Evolutionary conservation across 1,140 invertebrate species (phyloP).

Genomic region (Anthonomus grandis): DNA sequence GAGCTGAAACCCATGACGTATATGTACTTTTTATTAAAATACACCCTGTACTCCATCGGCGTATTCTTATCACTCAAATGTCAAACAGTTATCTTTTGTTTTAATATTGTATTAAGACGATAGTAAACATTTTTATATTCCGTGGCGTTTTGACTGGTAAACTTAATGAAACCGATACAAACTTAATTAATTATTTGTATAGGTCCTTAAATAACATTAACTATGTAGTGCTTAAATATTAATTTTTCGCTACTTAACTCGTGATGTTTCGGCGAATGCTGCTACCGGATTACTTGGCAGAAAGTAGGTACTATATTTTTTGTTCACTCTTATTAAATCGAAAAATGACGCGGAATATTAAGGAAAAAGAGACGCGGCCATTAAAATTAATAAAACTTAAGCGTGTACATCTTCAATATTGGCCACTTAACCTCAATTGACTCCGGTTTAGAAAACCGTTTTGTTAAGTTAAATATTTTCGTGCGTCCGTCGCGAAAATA

Average conservation of each 20-base stretch:
- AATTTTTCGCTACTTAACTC: background rate
- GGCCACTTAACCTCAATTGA: slow-evolving; percentile 15
- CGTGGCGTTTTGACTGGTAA: too few species aligned
- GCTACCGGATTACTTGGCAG: too few species aligned
- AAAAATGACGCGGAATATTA: background rate
- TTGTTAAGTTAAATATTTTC: slow-evolving; percentile 4
- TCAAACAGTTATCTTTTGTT: too few species aligned
- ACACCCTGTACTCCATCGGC: too few species aligned
- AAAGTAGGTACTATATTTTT: background rate
- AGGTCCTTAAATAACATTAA: background rate
- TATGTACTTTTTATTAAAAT: too few species aligned
- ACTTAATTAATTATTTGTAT: too few species aligned
- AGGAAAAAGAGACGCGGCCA: background rate
- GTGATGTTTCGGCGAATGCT: too few species aligned
- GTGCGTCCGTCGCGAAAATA: background rate
- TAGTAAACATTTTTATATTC: too few species aligned
- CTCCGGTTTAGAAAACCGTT: slow-evolving; percentile 7
- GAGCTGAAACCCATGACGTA: too few species aligned
- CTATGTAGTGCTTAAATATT: background rate
- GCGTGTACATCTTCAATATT: background rate
- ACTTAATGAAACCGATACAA: too few species aligned
- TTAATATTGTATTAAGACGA: background rate
- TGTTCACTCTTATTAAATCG: background rate
- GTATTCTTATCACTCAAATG: too few species aligned
- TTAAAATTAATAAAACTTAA: slow-evolving; percentile 2